These are phyloP conservation scores for Nyctibius bracteatus DNA, from an alignment of 2,113 vertebrate genomes.

Conservation along the genomic window DNA sequence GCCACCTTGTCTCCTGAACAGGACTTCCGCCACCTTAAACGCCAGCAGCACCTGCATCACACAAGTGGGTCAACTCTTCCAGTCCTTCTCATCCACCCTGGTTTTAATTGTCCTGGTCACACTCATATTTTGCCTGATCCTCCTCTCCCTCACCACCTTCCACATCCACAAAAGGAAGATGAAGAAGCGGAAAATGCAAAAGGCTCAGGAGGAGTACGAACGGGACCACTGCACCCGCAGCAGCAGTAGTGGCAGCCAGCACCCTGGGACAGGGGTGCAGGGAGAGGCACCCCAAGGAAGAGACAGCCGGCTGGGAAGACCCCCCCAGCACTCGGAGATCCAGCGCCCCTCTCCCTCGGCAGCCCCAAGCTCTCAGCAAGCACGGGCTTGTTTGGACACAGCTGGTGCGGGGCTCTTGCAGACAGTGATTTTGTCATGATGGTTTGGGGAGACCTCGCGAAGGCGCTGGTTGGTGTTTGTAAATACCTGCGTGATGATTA, in stretches of 20 bases:
- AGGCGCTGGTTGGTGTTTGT: slow-evolving; percentile 74
- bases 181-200: slow-evolving; percentile 93
- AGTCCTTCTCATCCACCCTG: slow-evolving; percentile 91
- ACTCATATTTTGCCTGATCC: slow-evolving; percentile 88
- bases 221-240: slow-evolving; percentile 85
- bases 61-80: slow-evolving; percentile 87
- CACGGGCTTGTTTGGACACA: slow-evolving; percentile 72
- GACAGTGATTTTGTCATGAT: slow-evolving; percentile 83
- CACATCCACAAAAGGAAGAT: slow-evolving; percentile 96
- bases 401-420: slow-evolving; percentile 74
- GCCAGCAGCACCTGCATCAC: slow-evolving; percentile 82
- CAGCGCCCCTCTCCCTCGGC: slow-evolving; percentile 46
- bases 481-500: slow-evolving; percentile 76
- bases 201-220: slow-evolving; percentile 95
- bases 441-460: slow-evolving; percentile 27
- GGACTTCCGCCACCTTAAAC: slow-evolving; percentile 73
- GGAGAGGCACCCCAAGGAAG: slow-evolving; percentile 51
- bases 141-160: slow-evolving; percentile 93
- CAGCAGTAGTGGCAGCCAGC: slow-evolving; percentile 61
- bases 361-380: slow-evolving; percentile 41
- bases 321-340: slow-evolving; percentile 64
- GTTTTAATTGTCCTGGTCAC: slow-evolving; percentile 91
- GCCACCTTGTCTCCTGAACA: slow-evolving; percentile 83
- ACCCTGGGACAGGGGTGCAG: neutral
- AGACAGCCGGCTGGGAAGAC: slow-evolving; percentile 71